Evolutionary conservation across 2,888 invertebrate species (phyloP), one percentile per base, ranked within the genome.

Genomic region (Drosophila atripex): DNA sequence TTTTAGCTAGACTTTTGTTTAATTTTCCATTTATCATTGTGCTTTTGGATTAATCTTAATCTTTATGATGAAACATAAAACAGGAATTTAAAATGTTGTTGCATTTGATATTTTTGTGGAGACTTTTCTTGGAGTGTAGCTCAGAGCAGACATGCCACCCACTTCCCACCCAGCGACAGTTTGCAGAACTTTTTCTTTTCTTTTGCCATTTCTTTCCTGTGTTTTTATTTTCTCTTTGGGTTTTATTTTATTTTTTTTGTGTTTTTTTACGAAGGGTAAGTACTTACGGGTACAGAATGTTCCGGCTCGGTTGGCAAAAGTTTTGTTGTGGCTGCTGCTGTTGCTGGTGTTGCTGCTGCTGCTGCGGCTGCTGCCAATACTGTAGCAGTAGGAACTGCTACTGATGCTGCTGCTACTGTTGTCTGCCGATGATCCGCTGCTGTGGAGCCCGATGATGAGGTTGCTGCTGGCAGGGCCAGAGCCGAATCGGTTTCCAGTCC

Each of bases 201-300:
- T 7, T 35, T 50, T 6, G 6, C 35, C 35, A 35, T 35, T n/a
- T n/a, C n/a, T n/a, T n/a, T n/a, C n/a, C n/a, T n/a, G n/a, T n/a
- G n/a, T n/a, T n/a, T n/a, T n/a, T n/a, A n/a, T n/a, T n/a, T n/a
- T n/a, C n/a, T n/a, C n/a, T n/a, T n/a, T n/a, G n/a, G n/a, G n/a
- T 64, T 30, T 32, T 9, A 4, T 30, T 49, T 21, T 41, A 2
- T 45, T 9, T 49, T 14, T 41, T n/a, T n/a, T 56, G 32, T 50
- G n/a, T 6, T 50, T 14, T 45, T 46, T 39, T 39, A 18, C 16
- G 23, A 32, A 46, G 32, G 35, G 38, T 45, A 46, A 49, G 43
- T 70, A 91, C 91, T 91, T 91, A 91, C 91, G 91, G 91, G 91
- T 91, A 92, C 91, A 90, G 92, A 89, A 89, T 91, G 90, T 90